Evolutionary conservation across 2,888 invertebrate species (phyloP), one percentile per base, ranked within the genome.

Genomic region (Scaptomyza flava): DNA sequence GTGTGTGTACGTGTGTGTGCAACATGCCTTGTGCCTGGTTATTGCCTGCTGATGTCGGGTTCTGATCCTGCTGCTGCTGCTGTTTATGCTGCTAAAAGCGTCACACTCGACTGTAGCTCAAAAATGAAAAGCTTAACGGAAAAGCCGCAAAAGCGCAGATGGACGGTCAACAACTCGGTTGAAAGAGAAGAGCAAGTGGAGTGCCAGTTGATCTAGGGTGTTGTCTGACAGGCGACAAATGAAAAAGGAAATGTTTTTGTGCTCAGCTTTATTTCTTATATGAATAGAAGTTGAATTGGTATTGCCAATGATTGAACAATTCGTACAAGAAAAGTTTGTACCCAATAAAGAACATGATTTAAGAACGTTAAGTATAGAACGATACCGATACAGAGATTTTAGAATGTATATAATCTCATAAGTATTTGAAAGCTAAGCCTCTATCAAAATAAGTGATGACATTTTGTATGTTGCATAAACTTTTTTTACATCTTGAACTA

Each of bases 81-180:
- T 68, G 68, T 72, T 72, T n/a, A n/a, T n/a, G n/a, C n/a, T n/a
- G 68, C 61, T 66, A 64, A 61, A 58, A 66, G 70, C 68, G 20
- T 11, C 58, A 9, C 60, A 62, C 65, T 70, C 62, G 59, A 70
- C 68, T 73, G 71, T 71, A 78, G 81, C 87, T 86, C 84, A 85
- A 88, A 88, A 88, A 79, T 74, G 84, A 79, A 74, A 76, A 77
- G 88, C 88, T 84, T 81, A 86, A 88, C 72, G 72, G 41, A 51
- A 77, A 80, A 83, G 84, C 88, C 84, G 81, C 83, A 79, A 41
- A 48, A 48, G 57, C 81, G 69, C 84, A 87, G 75, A 64, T 87
- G 81, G 64, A 72, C 73, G 73, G 41, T 52, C 54, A 50, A 50
- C 45, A 20, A n/a, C 48, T 33, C 2, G 48, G 20, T 8, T 33